These are phyloP conservation scores for Aptenodytes patagonicus DNA, from an alignment of 2,113 vertebrate species.

Conservation along the genomic window DNA sequence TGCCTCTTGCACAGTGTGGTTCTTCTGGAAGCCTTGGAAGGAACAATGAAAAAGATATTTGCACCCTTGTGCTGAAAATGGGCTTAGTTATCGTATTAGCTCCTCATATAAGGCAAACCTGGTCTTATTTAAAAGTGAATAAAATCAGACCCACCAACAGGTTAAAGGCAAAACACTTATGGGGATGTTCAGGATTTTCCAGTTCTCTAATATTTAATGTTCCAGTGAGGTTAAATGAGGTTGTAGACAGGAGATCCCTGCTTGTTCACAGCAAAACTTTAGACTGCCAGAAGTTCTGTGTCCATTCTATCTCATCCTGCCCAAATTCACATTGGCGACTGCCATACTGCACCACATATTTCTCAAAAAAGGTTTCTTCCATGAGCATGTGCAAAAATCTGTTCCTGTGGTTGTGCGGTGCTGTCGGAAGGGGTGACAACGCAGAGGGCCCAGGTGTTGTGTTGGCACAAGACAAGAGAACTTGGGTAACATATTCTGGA, in stretches of 20 bases:
- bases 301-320: not conserved
- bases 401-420: not conserved
- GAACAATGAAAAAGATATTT: constrained; percentile 49
- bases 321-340: not conserved
- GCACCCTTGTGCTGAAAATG: constrained; percentile 67
- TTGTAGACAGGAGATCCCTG: not conserved
- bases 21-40: constrained; percentile 50
- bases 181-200: not conserved
- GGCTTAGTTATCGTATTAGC: constrained; percentile 68
- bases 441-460: not conserved
- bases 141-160: constrained; percentile 28
- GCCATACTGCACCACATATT: not conserved
- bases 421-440: not conserved
- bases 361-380: not conserved
- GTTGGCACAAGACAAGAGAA: not conserved
- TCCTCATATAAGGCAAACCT: constrained; percentile 66
- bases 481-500: not conserved
- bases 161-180: not conserved
- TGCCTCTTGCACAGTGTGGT: not conserved
- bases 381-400: not conserved
- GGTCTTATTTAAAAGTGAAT: constrained; percentile 59
- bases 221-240: not conserved
- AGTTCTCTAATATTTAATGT: not conserved
- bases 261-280: not conserved
- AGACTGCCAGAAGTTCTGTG: not conserved